These are phyloP conservation scores for Urosaurus nigricauda DNA, from an alignment of 2,797 vertebrate species.

Conservation along the genomic window DNA sequence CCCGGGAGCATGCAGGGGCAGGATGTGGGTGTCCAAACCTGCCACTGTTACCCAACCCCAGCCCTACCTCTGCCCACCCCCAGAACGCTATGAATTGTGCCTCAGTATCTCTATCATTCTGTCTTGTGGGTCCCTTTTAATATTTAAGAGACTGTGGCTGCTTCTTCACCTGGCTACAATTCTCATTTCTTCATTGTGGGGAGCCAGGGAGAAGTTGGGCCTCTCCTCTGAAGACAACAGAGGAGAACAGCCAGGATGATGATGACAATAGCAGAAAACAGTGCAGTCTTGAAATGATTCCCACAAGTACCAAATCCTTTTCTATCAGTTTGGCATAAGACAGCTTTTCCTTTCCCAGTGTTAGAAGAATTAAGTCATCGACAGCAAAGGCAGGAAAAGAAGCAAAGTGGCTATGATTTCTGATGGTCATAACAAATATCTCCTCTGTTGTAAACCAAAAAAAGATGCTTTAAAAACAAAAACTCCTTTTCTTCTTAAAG, in stretches of 20 bases:
- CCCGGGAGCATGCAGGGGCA: too few species aligned
- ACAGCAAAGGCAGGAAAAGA: conserved; percentile 22
- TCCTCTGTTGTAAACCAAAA: conserved; percentile 66
- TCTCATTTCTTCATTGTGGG: conserved; percentile 42
- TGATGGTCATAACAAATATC: conserved; percentile 63
- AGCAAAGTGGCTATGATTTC: conserved; percentile 31
- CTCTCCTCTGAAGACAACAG: conserved; percentile 59
- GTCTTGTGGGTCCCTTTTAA: conserved; percentile 36
- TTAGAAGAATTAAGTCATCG: conserved; percentile 29
- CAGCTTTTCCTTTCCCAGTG: conserved; percentile 52
- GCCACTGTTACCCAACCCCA: too few species aligned
- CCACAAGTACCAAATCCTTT: neutral
- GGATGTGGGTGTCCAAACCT: too few species aligned
- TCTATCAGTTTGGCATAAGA: conserved; percentile 63
- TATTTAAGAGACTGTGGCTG: conserved; percentile 57
- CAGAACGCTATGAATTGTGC: neutral
- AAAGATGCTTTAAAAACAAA: conserved; percentile 66
- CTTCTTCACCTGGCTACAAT: conserved; percentile 60
- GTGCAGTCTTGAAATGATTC: conserved; percentile 49
- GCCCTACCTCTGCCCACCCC: too few species aligned
- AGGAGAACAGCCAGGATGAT: neutral
- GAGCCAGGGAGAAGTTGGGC: conserved; percentile 49
- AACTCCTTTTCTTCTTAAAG: conserved; percentile 49
- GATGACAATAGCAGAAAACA: conserved; percentile 41
- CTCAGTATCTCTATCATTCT: conserved; percentile 30